Evolutionary conservation across 1,140 invertebrate genomes (phyloP).

Genomic region (Dendroctonus ponderosae): DNA sequence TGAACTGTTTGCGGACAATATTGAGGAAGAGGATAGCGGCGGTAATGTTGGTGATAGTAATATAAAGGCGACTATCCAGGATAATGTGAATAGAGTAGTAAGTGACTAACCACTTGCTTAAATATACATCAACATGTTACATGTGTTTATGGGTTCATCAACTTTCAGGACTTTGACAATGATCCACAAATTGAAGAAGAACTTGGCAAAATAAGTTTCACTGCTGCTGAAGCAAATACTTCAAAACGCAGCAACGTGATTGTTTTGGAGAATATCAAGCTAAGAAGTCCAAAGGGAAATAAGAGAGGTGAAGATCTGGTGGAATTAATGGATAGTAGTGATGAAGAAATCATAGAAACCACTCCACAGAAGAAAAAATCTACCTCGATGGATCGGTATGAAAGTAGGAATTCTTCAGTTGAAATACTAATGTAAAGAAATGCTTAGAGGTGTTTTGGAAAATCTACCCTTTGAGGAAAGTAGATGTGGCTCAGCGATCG

Average conservation of each 20-base stretch:
- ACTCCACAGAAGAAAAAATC: slow-evolving; percentile 40
- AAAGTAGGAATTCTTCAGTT: not conserved
- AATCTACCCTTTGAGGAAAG: not conserved
- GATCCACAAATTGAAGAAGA: slow-evolving; percentile 22
- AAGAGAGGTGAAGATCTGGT: not conserved
- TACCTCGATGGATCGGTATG: slow-evolving; percentile 15
- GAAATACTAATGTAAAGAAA: not conserved
- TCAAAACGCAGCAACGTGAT: slow-evolving; percentile 17
- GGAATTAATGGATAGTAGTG: slow-evolving; percentile 16
- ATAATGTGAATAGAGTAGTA: too few species aligned
- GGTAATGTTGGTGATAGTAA: too few species aligned
- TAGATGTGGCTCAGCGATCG: too few species aligned
- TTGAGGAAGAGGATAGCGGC: too few species aligned
- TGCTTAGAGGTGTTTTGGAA: not conserved
- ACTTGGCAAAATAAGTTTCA: slow-evolving; percentile 25
- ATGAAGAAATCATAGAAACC: slow-evolving; percentile 41
- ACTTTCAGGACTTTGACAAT: slow-evolving; percentile 30
- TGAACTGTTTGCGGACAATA: too few species aligned
- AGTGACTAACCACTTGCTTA: too few species aligned
- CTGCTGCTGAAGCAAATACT: slow-evolving; percentile 1
- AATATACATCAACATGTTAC: too few species aligned
- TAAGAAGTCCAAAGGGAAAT: slow-evolving; percentile 11
- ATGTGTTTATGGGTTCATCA: too few species aligned
- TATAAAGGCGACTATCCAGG: too few species aligned
- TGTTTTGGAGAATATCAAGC: slow-evolving; percentile 36